A percentile compares a stretch with the other conserved stretches of the same genome.
These are phyloP conservation scores for Nettapus auritus DNA, from an alignment of 2,113 vertebrate genomes.

Conservation along the genomic window DNA sequence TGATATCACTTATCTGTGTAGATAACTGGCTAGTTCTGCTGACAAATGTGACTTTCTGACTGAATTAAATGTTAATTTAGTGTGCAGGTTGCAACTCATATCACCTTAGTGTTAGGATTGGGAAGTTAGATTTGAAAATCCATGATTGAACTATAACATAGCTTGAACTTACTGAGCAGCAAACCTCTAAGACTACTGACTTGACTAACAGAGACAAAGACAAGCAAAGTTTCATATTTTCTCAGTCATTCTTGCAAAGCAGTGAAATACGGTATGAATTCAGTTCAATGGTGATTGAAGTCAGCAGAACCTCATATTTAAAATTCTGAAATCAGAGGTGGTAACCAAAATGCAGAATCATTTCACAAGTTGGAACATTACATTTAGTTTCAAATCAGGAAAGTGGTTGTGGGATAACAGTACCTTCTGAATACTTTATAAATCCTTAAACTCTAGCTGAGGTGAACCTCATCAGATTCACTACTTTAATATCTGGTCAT, in stretches of 20 bases:
- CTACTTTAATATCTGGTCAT: background rate
- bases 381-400: background rate
- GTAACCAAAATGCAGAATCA: background rate
- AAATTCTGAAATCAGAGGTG: background rate
- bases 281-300: background rate
- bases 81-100: background rate
- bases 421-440: background rate
- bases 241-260: background rate
- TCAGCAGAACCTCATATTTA: background rate
- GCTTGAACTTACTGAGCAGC: background rate
- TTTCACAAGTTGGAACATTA: background rate
- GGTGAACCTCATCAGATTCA: background rate
- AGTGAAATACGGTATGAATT: background rate
- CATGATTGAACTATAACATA: background rate
- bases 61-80: background rate
- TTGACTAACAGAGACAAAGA: background rate
- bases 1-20: background rate
- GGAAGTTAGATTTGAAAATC: background rate
- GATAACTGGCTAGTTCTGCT: background rate
- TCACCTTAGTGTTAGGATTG: background rate
- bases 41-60: background rate
- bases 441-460: background rate
- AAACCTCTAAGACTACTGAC: background rate
- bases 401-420: background rate
- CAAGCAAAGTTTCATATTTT: background rate